Evolutionary conservation across 1,140 invertebrate species (phyloP).

Genomic region (Drosophila santomea): DNA sequence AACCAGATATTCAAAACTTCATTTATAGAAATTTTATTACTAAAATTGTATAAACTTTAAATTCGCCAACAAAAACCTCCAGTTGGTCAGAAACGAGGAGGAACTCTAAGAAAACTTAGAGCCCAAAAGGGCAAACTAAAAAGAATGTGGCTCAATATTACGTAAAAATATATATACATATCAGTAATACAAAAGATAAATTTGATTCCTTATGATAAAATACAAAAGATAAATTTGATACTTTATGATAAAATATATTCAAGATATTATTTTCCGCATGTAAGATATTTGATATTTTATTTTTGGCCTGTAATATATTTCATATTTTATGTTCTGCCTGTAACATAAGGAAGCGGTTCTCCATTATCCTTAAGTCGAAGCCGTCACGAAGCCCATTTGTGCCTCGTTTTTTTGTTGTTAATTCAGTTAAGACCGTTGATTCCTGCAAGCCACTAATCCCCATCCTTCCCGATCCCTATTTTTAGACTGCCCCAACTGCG

Average conservation of each 20-base stretch:
- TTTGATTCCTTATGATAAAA: too few species aligned
- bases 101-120: not conserved
- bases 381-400: not conserved
- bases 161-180: too few species aligned
- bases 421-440: not conserved
- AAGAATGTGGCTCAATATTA: too few species aligned
- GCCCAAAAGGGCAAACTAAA: too few species aligned
- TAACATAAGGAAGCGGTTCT: not conserved
- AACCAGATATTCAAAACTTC: not conserved
- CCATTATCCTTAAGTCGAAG: not conserved
- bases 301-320: too few species aligned
- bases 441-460: not conserved
- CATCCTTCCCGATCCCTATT: constrained; percentile 34
- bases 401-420: constrained; percentile 13
- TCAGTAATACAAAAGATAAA: too few species aligned
- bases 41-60: not conserved
- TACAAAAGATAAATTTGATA: too few species aligned
- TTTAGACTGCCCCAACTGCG: constrained; percentile 92
- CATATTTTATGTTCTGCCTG: not conserved
- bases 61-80: not conserved
- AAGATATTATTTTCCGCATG: too few species aligned
- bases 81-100: not conserved
- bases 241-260: too few species aligned
- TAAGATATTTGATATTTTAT: too few species aligned
- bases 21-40: not conserved